A percentile compares a stretch with the other conserved stretches of the same genome.
Evolutionary conservation across 2,797 vertebrate genomes (phyloP).

Genomic region (Sebastes ruberrimus): DNA sequence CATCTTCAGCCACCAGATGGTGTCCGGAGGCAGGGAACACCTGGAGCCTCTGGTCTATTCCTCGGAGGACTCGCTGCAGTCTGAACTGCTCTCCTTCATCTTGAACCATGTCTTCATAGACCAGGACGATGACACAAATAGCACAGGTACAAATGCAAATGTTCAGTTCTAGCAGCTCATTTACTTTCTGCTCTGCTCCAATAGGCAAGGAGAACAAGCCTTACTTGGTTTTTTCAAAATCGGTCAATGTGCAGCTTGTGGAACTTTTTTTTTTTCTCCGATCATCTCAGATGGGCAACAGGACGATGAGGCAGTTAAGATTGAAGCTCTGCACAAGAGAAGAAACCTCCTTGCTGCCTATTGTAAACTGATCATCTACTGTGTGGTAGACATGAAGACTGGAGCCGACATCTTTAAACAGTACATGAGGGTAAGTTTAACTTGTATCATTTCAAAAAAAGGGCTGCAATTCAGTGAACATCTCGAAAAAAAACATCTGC

Average conservation of each 20-base stretch:
- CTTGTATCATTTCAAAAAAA: background rate
- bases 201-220: background rate
- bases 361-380: slow-evolving; percentile 99
- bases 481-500: background rate
- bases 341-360: slow-evolving; percentile 97
- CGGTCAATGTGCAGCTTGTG: background rate
- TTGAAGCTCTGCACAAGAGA: slow-evolving; percentile 98
- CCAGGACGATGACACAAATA: slow-evolving; percentile 97
- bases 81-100: slow-evolving; percentile 97
- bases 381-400: slow-evolving; percentile 98
- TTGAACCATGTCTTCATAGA: slow-evolving; percentile 99
- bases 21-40: slow-evolving; percentile 94
- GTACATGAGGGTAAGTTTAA: slow-evolving; percentile 93
- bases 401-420: slow-evolving; percentile 99
- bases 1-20: slow-evolving; percentile 99
- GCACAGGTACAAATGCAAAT: slow-evolving; percentile 84
- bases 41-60: slow-evolving; percentile 94
- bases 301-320: slow-evolving; percentile 98
- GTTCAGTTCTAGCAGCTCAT: background rate
- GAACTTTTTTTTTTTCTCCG: background rate
- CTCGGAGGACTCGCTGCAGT: slow-evolving; percentile 93
- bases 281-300: slow-evolving; percentile 90
- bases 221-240: background rate
- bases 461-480: background rate
- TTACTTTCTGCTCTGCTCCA: background rate